Evolutionary conservation across 2,113 vertebrate species (phyloP).

Genomic region (Morphnarchus princeps): DNA sequence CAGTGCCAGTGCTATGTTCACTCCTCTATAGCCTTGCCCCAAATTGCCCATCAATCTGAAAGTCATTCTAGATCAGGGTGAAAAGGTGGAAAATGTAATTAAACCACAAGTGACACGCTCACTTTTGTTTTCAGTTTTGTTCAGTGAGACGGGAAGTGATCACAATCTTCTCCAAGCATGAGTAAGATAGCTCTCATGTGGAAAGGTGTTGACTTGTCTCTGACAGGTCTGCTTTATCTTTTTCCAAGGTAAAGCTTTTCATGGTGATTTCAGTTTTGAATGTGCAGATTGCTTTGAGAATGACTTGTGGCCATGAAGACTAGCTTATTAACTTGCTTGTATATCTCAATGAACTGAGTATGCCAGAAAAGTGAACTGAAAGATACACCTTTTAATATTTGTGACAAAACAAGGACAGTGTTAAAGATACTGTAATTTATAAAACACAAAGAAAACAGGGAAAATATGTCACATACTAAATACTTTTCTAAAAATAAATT

Average conservation of each 20-base stretch:
- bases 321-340: neutral
- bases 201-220: conserved; percentile 8
- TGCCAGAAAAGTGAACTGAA: neutral
- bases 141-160: neutral
- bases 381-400: neutral
- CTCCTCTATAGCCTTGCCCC: neutral
- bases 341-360: neutral
- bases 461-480: neutral
- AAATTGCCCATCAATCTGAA: neutral
- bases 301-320: neutral
- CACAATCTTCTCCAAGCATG: neutral
- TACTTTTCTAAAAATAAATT: neutral
- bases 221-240: neutral
- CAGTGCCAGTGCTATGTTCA: neutral
- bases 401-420: conserved; percentile 25
- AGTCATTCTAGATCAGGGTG: neutral
- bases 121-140: neutral
- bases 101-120: neutral
- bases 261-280: neutral
- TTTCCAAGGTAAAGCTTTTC: neutral
- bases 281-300: neutral
- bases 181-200: neutral
- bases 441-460: neutral
- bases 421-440: neutral
- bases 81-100: neutral